Evolutionary conservation across 2,113 vertebrate species (phyloP), one percentile per base, ranked within the genome.

Genomic region (Craseonycteris thonglongyai): DNA sequence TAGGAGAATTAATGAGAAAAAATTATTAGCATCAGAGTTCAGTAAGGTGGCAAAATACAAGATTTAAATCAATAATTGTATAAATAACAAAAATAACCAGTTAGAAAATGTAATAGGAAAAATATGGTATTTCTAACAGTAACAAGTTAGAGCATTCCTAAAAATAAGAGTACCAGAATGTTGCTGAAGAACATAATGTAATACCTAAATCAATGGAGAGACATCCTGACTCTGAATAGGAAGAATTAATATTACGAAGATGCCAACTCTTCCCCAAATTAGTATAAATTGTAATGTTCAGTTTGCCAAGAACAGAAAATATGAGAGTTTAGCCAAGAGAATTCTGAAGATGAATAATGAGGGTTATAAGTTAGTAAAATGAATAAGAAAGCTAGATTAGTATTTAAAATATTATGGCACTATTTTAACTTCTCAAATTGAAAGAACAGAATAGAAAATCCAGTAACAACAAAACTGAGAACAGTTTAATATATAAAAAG

Each of bases 211-310:
- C 30, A 74, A 42, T 47, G n/a, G 28, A 51, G n/a, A 65, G 42
- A 75, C 13, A 68, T 6, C n/a, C 10, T 22, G 45, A 86, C 21
- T 87, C 33, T 76, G 28, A 68, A 71, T 5, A 75, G 75, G 10
- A 95, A 93, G 22, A 96, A 45, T 65, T 7, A 49, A 40, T 69
- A 90, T 63, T 95, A 72, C 21, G 82, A 91, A 82, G 40, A 58
- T 33, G 26, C 7, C 10, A 84, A 24, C 80, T 84, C 45, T 59
- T 59, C 16, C n/a, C 7, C 6, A 80, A 74, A 58, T 91, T 74
- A 69, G 35, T 85, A 5, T 47, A 54, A 54, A 82, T 51, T 69
- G 76, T 65, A n/a, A 74, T 54, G 35, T 80, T 47, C 3, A 69
- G 54, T 76, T 93, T 87, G 35, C 42, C 42, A 71, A 84, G 38